Evolutionary conservation across 1,140 invertebrate species (phyloP), one percentile per base, ranked within the genome.

Genomic region (Ips typographus): DNA sequence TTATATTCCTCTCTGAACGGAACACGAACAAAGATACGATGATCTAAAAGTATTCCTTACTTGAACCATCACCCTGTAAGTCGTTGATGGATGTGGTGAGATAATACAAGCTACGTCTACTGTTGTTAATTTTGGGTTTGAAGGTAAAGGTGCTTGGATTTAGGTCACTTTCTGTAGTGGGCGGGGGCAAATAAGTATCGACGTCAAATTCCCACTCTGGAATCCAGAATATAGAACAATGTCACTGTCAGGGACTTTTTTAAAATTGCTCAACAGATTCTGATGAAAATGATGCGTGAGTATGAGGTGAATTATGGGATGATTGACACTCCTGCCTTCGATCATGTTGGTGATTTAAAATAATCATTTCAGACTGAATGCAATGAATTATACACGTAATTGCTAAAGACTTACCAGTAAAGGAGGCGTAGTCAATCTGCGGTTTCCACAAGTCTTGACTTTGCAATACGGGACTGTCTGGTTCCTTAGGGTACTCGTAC

Each of bases 401-500:
- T 49, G 1, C 36, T 8, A 8, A 56, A 65, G 6, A 39, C 36
- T 55, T 65, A 80, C 80, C 80, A 59, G 78, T 69, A 70, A 77
- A 80, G 47, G 74, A 73, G 40, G 73, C 73, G 56, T 75, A 81
- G 66, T 81, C 79, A 3, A 75, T 65, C 44, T 76, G 71, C 2
- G 77, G 71, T 61, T 77, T 77, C 79, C 79, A 79, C 22, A 80
- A 60, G 65, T 80, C 77, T 41, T 75, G 77, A 73, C 72, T 79
- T 42, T 77, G 75, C 8, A 78, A 52, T 41, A 77, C 61, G 0
- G 79, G 76, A 75, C 78, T 79, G 61, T 80, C 79, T 1, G 79
- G 79, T 79, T 92, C 90, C 73, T 89, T 86, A 39, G 91, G 91
- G 81, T 93, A 92, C 77, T 92, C 90, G 77, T 92, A 93, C 47